A percentile compares a stretch with the other conserved stretches of the same genome.
These are phyloP conservation scores for Crocodylus rhombifer DNA, from an alignment of 2,797 vertebrate species.

Conservation along the genomic window DNA sequence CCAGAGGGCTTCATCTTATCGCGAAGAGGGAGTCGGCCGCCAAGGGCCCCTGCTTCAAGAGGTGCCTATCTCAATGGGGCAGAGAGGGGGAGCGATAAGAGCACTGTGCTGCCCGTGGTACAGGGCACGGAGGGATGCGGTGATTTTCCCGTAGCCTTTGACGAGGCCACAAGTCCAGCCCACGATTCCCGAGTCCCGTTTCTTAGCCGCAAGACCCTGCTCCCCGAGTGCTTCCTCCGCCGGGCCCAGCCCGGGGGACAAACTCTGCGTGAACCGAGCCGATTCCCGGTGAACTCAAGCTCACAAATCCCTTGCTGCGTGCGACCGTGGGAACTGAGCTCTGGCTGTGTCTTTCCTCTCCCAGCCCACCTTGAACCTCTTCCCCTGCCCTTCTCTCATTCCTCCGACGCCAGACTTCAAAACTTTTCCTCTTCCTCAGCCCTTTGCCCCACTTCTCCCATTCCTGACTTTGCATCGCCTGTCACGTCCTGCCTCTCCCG, in stretches of 20 bases:
- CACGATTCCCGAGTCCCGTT: background rate
- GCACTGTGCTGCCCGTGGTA: too few species aligned
- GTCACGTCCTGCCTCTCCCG: too few species aligned
- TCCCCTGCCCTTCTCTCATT: background rate
- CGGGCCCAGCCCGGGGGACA: background rate
- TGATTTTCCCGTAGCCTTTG: too few species aligned
- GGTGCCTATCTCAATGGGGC: too few species aligned
- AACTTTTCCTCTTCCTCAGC: background rate
- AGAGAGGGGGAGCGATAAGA: too few species aligned
- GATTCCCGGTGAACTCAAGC: background rate
- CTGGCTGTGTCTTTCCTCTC: background rate
- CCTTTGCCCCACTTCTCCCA: too few species aligned
- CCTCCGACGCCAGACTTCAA: accelerated
- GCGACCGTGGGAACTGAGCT: background rate
- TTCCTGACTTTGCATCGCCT: too few species aligned
- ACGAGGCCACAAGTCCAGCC: too few species aligned
- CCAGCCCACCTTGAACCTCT: background rate
- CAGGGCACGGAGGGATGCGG: too few species aligned
- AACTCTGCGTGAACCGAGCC: background rate
- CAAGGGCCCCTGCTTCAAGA: background rate
- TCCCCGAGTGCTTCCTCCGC: background rate
- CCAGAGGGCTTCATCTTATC: too few species aligned
- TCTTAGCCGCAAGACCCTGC: background rate
- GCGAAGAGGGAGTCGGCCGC: too few species aligned
- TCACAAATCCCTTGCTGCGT: background rate